Evolutionary conservation across 2,113 vertebrate genomes (phyloP), one percentile per base, ranked within the genome.

Genomic region (Neomonachus schauinslandi): DNA sequence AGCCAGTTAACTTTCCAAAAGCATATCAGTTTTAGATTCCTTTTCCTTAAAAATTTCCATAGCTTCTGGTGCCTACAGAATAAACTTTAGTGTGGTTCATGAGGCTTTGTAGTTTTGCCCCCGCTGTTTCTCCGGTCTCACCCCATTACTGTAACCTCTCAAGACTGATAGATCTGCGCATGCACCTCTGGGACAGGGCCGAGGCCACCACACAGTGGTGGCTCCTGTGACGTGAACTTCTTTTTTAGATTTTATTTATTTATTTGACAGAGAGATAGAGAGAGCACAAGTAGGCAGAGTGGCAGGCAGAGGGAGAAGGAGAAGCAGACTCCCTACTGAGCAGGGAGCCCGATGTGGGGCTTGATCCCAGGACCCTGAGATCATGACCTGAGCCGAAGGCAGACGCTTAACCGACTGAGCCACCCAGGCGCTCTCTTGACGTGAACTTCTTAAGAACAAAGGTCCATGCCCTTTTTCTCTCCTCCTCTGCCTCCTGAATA

Each of bases 1-100:
- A 88, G 55, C 55, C 79, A 84, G 1, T 86, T 83, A 72, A 16
- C 22, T 94, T 87, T 86, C 69, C 77, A 18, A 55, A 84, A 95
- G 36, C 33, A 46, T 31, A 28, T 33, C 57, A 28, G 28, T 84
- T 96, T 96, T 84, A 72, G 31, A 33, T 76, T 51, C 63, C 61
- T 84, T 14, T 24, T 63, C 55, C 76, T 80, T 95, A 76, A 67
- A 95, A 51, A 14, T 89, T 3, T 67, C 39, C 9, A 15, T 67
- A 76, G 59, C 33, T 89, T 81, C 57, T 0, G 1, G 33, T 71
- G 36, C 39, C 74, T 82, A 53, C 65, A 94, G 91, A 98, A 33
- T 69, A 33, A 59, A 74, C n/a, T 55, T 65, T 13, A 26, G 8
- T 22, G 14, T 74, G 28, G 18, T 46, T 87, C 33, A 18, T 57